A percentile compares a stretch with the other conserved stretches of the same genome.
Evolutionary conservation across 53 echinoderm and acorn worm species (phyloP).

Genomic region (Apostichopus leukothele): DNA sequence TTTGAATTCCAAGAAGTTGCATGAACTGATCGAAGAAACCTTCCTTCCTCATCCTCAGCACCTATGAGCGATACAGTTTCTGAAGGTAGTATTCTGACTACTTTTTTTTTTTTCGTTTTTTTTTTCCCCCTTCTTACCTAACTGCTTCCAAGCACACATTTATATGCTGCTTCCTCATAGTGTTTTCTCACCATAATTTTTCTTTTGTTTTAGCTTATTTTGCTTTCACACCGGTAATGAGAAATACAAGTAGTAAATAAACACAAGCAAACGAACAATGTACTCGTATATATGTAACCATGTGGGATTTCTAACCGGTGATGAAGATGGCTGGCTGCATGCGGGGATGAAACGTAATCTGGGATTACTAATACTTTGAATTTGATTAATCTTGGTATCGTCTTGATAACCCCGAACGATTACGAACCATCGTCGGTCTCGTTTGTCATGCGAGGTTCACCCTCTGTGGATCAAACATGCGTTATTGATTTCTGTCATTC

Average conservation of each 20-base stretch:
- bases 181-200: not conserved
- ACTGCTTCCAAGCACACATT: not conserved
- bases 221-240: not conserved
- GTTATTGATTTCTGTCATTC: no score
- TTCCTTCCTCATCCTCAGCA: slow-evolving; percentile 40
- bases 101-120: not conserved
- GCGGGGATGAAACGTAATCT: not conserved
- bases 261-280: not conserved
- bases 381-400: not conserved
- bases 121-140: not conserved
- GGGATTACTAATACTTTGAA: not conserved
- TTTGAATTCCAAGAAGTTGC: not conserved
- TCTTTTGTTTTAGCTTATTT: not conserved
- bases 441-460: no score
- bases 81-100: slow-evolving; percentile 20
- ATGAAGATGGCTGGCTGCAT: not conserved
- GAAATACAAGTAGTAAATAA: not conserved
- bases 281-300: not conserved
- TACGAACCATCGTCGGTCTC: no score
- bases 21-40: slow-evolving; percentile 1
- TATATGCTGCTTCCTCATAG: no score
- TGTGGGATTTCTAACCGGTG: not conserved
- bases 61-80: slow-evolving; percentile 16
- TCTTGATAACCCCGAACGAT: no score
- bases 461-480: no score